These are phyloP conservation scores for Rhagologus leucostigma DNA, from an alignment of 2,113 vertebrate genomes.

Conservation along the genomic window DNA sequence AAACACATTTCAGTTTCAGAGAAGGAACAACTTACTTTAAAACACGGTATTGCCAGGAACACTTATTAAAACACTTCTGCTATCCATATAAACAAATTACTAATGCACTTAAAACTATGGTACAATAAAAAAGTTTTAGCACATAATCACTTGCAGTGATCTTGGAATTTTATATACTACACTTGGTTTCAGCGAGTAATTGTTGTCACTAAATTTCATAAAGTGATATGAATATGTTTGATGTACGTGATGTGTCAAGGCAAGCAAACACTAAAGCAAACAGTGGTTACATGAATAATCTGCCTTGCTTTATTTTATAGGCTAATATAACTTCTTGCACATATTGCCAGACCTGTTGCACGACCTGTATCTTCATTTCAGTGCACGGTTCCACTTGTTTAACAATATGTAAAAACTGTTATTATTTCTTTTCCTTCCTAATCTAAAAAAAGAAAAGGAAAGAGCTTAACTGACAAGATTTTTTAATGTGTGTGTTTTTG, in stretches of 20 bases:
- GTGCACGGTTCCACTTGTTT: background rate
- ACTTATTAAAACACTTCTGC: background rate
- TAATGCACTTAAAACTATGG: background rate
- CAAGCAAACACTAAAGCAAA: background rate
- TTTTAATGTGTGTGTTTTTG: background rate
- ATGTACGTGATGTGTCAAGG: background rate
- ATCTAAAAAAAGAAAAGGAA: background rate
- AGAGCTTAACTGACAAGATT: background rate
- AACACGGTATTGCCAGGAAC: background rate
- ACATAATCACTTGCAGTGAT: background rate
- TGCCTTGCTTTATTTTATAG: background rate
- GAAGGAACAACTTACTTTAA: background rate
- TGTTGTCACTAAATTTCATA: background rate
- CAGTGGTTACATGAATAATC: background rate
- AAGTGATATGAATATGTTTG: background rate
- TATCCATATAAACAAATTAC: background rate
- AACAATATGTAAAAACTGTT: background rate
- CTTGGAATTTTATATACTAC: background rate
- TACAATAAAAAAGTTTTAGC: background rate
- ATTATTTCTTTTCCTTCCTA: background rate
- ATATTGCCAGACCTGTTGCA: background rate
- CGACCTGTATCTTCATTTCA: background rate
- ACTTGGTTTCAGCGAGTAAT: background rate
- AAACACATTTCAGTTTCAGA: background rate
- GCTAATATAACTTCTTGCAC: background rate